Percentiles rank a stretch among this genome's conserved stretches.
Conservation (phyloP, 2,888 invertebrate species). For the Sminthurinus aureus region DNA sequence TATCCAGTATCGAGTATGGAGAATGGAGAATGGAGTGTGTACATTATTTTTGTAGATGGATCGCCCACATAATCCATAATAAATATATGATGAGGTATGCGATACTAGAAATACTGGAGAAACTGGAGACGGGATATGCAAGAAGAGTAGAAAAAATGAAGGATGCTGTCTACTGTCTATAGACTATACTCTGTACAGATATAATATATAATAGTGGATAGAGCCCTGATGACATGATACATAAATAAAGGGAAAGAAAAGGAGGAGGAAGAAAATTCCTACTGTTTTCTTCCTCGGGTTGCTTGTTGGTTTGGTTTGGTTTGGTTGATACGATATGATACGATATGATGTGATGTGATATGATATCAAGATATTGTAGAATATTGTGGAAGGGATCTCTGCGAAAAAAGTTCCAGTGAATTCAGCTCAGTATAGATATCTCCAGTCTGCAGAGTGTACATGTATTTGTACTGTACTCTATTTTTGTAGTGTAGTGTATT, state of each 20-base stretch:
- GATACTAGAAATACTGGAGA: no score
- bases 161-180: neutral
- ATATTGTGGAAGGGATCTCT: neutral
- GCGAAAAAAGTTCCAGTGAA: conserved; percentile 24
- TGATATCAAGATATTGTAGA: neutral
- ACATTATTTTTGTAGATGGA: no score
- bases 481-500: neutral
- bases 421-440: neutral
- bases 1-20: no score
- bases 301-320: no score
- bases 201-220: no score
- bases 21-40: no score
- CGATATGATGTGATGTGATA: no score
- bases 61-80: neutral
- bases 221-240: neutral
- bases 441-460: neutral
- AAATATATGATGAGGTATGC: no score
- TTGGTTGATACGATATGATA: no score
- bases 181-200: no score
- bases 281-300: neutral
- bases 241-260: neutral
- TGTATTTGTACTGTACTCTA: neutral
- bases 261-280: neutral
- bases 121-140: neutral
- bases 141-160: neutral